Base-by-base conservation (phyloP, 1,140 invertebrate species). In the Drosophila virilis region DNA sequence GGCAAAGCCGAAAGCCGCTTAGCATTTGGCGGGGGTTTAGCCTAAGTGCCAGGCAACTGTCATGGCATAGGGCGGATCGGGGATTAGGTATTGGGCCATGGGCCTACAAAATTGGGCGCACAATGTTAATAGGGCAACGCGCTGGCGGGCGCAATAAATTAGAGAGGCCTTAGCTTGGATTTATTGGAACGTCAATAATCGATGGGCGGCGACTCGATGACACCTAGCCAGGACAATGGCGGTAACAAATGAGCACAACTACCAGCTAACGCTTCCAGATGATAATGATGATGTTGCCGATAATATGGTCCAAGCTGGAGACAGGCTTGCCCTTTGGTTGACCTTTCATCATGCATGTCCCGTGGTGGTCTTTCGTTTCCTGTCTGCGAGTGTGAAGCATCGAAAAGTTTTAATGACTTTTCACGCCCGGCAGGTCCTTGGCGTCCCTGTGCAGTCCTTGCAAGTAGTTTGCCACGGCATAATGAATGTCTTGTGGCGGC, bases 371-470 rank as follows among this genome's bases (percentile, higher is more conserved):
- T 33, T 54, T 52, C 8, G 17, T 32, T 33, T 58, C 35, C 15
- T 46, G 28, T 13, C 15, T 22, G 51, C 40, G 35, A 52, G 60
- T 28, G 5, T 50, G 51, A 64, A 61, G 74, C 72, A 60, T 69
- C 70, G 22, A 80, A 86, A 86, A 86, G 71, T 86, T 86, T 86
- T 86, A 86, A 86, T 86, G 82, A 86, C 82, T 86, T 86, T 86
- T 81, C 82, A 62, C 65, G 66, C 37, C 10, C 50, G 43, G 22
- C 54, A 55, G 37, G 55, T 73, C 70, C 74, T 67, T 61, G 46
- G 72, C 65, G 37, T 55, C 42, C 55, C 35, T 61, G 28, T 69
- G 65, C 43, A 55, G 52, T 58, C 52, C 74, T 60, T 58, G 40
- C 22, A 46, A 45, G 57, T 59, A 68, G 58, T 64, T 61, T 37